Percentiles rank a stretch among this genome's conserved stretches.
Evolutionary conservation across 2,113 vertebrate species (phyloP).

Genomic region (Atlantisia rogersi): DNA sequence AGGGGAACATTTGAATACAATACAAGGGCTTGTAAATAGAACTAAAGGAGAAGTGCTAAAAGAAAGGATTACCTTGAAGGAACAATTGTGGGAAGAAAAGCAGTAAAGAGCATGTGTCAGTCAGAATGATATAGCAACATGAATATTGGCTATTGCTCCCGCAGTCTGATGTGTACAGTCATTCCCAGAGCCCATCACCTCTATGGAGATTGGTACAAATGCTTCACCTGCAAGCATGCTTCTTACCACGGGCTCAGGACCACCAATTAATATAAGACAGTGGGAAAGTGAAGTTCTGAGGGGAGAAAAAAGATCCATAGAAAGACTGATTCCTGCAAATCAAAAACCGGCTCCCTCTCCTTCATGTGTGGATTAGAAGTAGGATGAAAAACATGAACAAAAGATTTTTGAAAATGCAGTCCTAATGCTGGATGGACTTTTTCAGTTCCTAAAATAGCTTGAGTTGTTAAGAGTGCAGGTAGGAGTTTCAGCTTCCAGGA

Average conservation of each 20-base stretch:
- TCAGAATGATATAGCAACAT: neutral
- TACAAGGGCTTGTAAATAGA: neutral
- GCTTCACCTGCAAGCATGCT: neutral
- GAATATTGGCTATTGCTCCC: neutral
- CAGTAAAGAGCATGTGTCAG: neutral
- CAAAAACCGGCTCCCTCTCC: neutral
- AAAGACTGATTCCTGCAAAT: neutral
- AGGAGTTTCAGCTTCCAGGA: constrained; percentile 37
- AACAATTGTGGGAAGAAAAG: neutral
- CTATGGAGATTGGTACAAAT: neutral
- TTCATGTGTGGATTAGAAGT: neutral
- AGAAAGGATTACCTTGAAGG: neutral
- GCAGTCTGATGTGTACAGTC: neutral
- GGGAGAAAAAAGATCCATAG: neutral
- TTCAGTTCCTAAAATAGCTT: constrained; percentile 1
- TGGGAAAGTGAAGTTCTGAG: neutral
- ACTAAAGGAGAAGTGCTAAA: neutral
- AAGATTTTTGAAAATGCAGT: neutral
- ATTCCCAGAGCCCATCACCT: neutral
- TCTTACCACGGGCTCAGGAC: neutral
- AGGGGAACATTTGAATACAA: neutral
- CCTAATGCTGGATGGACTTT: neutral
- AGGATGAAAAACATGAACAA: neutral
- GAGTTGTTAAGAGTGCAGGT: neutral
- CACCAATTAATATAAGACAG: neutral